These are phyloP conservation scores for Orbicella faveolata DNA, from an alignment of 64 coral and sea anemone genomes.

Conservation along the genomic window DNA sequence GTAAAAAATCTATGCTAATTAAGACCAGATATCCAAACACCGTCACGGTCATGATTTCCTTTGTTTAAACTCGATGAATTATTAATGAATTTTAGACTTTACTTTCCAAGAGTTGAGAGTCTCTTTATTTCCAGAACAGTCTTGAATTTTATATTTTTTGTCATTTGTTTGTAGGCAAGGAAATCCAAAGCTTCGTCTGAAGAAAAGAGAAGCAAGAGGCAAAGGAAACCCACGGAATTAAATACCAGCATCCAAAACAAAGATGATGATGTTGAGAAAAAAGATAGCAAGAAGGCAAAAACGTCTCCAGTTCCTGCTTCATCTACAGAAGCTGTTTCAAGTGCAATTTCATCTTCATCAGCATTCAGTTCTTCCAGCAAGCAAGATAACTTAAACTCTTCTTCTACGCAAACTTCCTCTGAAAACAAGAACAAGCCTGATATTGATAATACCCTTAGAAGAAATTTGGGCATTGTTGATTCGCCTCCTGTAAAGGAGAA, in stretches of 20 bases:
- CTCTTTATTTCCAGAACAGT: no score
- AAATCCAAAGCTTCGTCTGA: background rate
- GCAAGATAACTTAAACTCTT: background rate
- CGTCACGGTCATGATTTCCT: no score
- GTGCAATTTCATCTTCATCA: background rate
- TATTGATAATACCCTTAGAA: background rate
- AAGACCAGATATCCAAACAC: no score
- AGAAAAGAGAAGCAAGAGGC: constrained; percentile 4
- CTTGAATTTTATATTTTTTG: no score
- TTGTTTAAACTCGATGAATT: no score
- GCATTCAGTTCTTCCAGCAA: background rate
- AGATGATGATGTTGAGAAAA: background rate
- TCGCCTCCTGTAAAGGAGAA: background rate
- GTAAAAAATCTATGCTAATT: no score
- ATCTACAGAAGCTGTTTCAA: background rate
- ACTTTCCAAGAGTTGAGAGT: no score
- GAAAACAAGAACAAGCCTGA: background rate
- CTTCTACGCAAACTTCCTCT: background rate
- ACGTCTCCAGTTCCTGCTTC: background rate
- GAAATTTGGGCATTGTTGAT: constrained; percentile 1
- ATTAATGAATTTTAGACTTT: no score
- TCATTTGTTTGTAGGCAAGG: background rate
- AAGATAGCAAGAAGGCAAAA: background rate
- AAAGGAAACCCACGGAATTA: constrained; percentile 5
- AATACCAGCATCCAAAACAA: background rate